Percentiles rank a stretch among this genome's conserved stretches.
Conservation (phyloP, 2,113 vertebrate genomes). For the Phainopepla nitens region DNA sequence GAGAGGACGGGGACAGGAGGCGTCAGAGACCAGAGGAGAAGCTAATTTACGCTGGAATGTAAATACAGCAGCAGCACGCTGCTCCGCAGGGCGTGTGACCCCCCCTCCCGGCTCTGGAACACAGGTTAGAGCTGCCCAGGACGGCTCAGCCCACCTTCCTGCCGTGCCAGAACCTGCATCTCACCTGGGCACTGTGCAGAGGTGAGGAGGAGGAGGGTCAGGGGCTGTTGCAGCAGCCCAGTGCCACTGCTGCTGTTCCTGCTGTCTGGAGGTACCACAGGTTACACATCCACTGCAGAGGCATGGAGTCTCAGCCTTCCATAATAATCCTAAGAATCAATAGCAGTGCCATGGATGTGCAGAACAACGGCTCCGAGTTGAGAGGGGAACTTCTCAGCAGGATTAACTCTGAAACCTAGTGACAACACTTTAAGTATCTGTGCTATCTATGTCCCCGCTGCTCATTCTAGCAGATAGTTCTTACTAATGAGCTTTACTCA, state of each 20-base stretch:
- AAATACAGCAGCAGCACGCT: neutral
- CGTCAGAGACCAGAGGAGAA: neutral
- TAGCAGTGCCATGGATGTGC: neutral
- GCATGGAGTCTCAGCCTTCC: neutral
- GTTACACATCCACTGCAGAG: neutral
- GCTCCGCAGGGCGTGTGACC: neutral
- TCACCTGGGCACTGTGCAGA: neutral
- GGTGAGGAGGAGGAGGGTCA: neutral
- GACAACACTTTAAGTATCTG: neutral
- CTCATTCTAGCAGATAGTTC: neutral
- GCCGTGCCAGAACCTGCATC: neutral
- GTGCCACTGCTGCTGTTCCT: neutral
- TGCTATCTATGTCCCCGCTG: neutral
- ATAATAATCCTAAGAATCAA: neutral
- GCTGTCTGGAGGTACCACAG: neutral
- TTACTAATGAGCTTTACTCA: slow-evolving; percentile 22
- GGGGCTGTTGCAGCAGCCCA: neutral
- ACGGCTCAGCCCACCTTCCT: neutral
- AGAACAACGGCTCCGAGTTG: neutral
- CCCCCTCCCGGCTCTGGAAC: neutral
- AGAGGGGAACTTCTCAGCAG: neutral
- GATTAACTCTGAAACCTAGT: slow-evolving; percentile 33
- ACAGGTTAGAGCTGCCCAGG: neutral
- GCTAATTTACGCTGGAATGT: slow-evolving; percentile 6
- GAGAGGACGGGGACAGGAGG: neutral